A percentile compares a stretch with the other conserved stretches of the same genome.
These are phyloP conservation scores for Drosophila macrothrix DNA, from an alignment of 2,888 invertebrate genomes.

Conservation along the genomic window DNA sequence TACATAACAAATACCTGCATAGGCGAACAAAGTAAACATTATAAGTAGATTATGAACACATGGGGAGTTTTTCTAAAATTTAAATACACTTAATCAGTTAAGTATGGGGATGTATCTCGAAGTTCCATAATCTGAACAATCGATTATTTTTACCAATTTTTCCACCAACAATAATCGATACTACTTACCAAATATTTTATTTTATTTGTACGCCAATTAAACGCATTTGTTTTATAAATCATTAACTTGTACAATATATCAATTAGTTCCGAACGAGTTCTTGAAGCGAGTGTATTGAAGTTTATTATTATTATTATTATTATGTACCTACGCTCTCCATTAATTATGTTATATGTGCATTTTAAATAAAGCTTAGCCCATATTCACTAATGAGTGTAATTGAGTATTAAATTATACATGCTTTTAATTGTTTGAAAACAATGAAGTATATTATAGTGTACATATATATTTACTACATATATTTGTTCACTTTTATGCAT, in stretches of 20 bases:
- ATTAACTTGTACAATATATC: slow-evolving; percentile 29
- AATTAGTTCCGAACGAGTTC: slow-evolving; percentile 30
- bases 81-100: not conserved
- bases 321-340: slow-evolving; percentile 31
- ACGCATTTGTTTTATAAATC: slow-evolving; percentile 9
- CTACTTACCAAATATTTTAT: not conserved
- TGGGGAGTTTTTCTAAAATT: not conserved
- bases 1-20: slow-evolving; percentile 6
- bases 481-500: not conserved
- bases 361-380: slow-evolving; percentile 25
- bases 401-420: slow-evolving; percentile 14
- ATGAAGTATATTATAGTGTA: not conserved
- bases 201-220: slow-evolving; percentile 15
- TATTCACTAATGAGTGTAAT: slow-evolving; percentile 15
- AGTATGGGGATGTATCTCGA: not conserved
- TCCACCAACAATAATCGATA: not conserved
- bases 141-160: not conserved
- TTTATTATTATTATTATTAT: slow-evolving; percentile 29
- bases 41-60: not conserved
- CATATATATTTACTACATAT: not conserved
- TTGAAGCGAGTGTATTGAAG: slow-evolving; percentile 1
- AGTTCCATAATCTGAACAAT: not conserved
- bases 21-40: not conserved
- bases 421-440: not conserved
- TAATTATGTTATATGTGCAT: slow-evolving; percentile 4